phyloP scores from a whole-genome alignment of 2,888 invertebrate species.

The Platycheirus rosarum region DNA sequence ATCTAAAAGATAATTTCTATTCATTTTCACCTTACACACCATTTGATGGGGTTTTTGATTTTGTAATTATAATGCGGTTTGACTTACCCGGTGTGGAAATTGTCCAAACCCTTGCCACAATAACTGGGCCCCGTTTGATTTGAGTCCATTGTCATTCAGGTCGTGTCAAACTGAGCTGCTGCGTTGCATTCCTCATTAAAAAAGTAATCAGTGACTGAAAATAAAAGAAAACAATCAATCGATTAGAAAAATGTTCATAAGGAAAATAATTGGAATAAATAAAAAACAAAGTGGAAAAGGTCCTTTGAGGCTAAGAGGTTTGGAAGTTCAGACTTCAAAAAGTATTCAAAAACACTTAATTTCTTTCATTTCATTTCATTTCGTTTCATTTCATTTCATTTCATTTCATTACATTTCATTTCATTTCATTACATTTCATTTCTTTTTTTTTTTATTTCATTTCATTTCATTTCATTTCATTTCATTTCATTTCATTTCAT shows the following conservation, averaged over 20 bases:
- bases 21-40: slow-evolving; percentile 2
- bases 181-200: slow-evolving; percentile 72
- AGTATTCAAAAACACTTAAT: too few relatives aligned
- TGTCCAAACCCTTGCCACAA: slow-evolving; percentile 81
- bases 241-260: not conserved
- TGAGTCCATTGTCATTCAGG: slow-evolving; percentile 74
- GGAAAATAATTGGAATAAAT: too few relatives aligned
- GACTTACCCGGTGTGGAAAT: slow-evolving; percentile 82
- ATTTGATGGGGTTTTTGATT: not conserved
- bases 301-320: too few relatives aligned
- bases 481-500: too few relatives aligned
- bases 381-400: too few relatives aligned
- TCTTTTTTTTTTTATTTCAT: too few relatives aligned
- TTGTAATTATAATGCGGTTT: not conserved
- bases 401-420: too few relatives aligned
- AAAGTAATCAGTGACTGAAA: slow-evolving; percentile 62
- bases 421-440: too few relatives aligned
- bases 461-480: too few relatives aligned
- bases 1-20: not conserved
- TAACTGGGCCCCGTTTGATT: slow-evolving; percentile 81
- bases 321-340: too few relatives aligned
- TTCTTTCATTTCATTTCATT: too few relatives aligned
- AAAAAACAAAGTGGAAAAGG: too few relatives aligned
- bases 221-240: not conserved
- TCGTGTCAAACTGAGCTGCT: slow-evolving; percentile 60